These are phyloP conservation scores for Penaeus indicus DNA, from an alignment of 1,140 invertebrate species.

Conservation along the genomic window DNA sequence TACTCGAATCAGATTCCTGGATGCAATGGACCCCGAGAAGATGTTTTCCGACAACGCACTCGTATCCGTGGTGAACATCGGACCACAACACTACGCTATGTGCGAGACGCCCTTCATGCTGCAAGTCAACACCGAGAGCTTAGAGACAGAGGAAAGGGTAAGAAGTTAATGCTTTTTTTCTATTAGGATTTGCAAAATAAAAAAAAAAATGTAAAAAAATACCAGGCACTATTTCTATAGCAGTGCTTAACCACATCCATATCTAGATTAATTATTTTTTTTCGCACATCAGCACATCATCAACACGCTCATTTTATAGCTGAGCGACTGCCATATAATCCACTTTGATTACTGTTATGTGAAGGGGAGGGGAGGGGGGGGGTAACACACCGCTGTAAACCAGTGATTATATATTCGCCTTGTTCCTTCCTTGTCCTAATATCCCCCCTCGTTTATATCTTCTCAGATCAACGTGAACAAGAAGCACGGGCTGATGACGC, in stretches of 20 bases:
- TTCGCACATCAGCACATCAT: no score
- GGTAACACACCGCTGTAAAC: no score
- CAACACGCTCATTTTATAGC: no score
- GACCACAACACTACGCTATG: slow-evolving; percentile 85
- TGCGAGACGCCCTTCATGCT: slow-evolving; percentile 84
- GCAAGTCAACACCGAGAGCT: slow-evolving; percentile 78
- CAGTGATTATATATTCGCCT: no score
- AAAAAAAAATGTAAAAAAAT: no score
- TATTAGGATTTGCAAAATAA: neutral
- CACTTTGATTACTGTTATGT: no score
- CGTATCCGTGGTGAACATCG: slow-evolving; percentile 89
- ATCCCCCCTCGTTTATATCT: neutral
- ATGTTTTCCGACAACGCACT: slow-evolving; percentile 84
- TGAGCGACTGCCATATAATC: no score
- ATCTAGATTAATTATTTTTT: no score
- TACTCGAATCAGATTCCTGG: slow-evolving; percentile 74
- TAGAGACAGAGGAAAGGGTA: slow-evolving; percentile 73
- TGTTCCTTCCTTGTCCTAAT: no score
- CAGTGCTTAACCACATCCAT: no score
- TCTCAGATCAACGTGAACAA: slow-evolving; percentile 78
- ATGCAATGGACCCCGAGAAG: slow-evolving; percentile 79
- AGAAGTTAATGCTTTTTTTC: neutral
- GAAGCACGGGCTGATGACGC: slow-evolving; percentile 82
- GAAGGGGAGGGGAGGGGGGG: no score
- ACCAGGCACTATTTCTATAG: no score